phyloP scores from a whole-genome alignment of 2,888 invertebrate genomes.

The Dryobota labecula region DNA sequence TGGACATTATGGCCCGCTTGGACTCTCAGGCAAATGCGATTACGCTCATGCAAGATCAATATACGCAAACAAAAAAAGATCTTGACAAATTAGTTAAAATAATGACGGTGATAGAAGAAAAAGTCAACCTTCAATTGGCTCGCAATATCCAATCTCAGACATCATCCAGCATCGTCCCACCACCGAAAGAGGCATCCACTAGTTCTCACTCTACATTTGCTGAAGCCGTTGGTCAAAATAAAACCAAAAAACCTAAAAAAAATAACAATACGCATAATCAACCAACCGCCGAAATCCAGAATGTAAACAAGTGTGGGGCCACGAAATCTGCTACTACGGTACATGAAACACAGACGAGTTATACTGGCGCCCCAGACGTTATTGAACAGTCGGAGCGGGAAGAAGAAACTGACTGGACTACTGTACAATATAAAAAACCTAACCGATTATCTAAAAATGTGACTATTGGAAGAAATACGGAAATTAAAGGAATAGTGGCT shows the following conservation, averaged over 20 bases:
- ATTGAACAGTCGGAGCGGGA: too few species aligned
- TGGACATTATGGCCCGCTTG: constrained; percentile 15
- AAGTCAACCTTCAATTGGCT: constrained; percentile 10
- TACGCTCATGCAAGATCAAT: constrained; percentile 8
- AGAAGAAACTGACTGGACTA: too few species aligned
- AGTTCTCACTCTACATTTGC: neutral
- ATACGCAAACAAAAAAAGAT: constrained; percentile 16
- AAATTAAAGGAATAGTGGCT: too few species aligned
- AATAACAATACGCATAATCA: neutral
- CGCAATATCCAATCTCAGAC: neutral
- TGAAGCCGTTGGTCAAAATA: constrained; percentile 1
- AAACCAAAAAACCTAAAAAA: neutral
- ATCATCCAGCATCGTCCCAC: neutral
- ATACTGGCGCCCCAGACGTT: too few species aligned
- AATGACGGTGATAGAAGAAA: constrained; percentile 24
- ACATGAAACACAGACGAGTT: too few species aligned
- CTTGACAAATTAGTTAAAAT: constrained; percentile 16
- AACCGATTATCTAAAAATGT: neutral
- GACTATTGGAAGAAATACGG: neutral
- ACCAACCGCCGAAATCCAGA: neutral
- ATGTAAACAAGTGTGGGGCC: neutral
- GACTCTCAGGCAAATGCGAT: constrained; percentile 26
- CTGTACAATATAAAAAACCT: neutral
- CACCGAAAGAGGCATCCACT: neutral
- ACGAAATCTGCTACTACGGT: too few species aligned